Evolutionary conservation across 2,888 invertebrate species (phyloP), one percentile per base, ranked within the genome.

Genomic region (Ormyrus nitidulus): DNA sequence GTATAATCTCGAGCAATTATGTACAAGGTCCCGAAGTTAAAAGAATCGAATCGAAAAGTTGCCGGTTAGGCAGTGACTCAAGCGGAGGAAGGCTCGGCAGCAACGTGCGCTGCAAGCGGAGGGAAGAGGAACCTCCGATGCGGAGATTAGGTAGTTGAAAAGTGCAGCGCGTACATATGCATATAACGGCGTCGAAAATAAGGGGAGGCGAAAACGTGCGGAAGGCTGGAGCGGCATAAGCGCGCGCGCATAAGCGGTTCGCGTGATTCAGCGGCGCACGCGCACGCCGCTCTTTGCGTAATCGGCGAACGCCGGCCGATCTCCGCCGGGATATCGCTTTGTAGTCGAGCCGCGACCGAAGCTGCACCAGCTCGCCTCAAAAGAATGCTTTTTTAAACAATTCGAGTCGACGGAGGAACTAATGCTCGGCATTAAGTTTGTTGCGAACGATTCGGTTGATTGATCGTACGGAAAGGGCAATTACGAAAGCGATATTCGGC

Each of bases 291-390:
- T 34, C 71, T 70, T 89, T 89, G 85, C 88, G 87, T 86, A 89
- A 89, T 88, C 88, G 85, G 83, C 85, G 84, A 87, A 86, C 86
- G 85, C 85, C 34, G 85, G 83, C 85, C 11, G 84, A 88, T 89
- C 88, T 88, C 11, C 46, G 49, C 62, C 69, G 76, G 34, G 76
- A 87, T 88, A 87, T 88, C 88, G 86, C 89, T 89, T 89, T 89
- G 89, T 89, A 88, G 87, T 89, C 86, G 84, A 84, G 79, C 87
- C 89, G 88, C 86, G 83, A 84, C 77, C 84, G 86, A 85, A 83
- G 80, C 81, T 84, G 84, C 85, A 34, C 0, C 34, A 4, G 34
- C 34, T 34, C 34, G 34, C 4, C 4, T 0, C 4, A 34, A 4
- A 34, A 2, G 34, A 34, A 34, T 4, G 4, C 4, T 4, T 0